Evolutionary conservation across 2,888 invertebrate genomes (phyloP), one percentile per base, ranked within the genome.

Genomic region (Metacarcinus magister): DNA sequence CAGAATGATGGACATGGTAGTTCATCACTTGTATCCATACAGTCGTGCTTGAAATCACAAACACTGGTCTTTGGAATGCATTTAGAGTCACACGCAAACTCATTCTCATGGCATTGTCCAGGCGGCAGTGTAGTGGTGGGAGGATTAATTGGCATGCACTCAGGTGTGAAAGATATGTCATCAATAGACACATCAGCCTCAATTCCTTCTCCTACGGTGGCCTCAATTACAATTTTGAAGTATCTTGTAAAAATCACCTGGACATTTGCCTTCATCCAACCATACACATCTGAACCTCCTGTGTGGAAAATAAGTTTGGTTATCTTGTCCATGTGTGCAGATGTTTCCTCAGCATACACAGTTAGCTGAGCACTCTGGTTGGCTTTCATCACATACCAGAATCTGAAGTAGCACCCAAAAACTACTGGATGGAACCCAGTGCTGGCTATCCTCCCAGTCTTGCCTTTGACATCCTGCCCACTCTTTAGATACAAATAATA

Each of bases 331-430:
- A 23, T 23, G 19, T 67, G 39, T 28, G 2, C 67, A 5, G 95
- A 94, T 75, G 94, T 82, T 54, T 96, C 96, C 23, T 46, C 89
- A 46, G 39, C 96, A 94, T 75, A 94, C 13, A 94, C 94, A 44
- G 91, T 94, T 23, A 96, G 23, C 46, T 82, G 19, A 7, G 95
- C 82, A 39, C 67, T 43, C 32, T 95, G 75, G 54, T 96, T 39
- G n/a, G 92, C 92, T 87, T 94, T 95, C 54, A 96, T 95, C 94
- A 96, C 95, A 54, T 96, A 96, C 96, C 96, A 96, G 82, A 96
- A 95, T 75, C 96, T 95, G 87, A 96, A 96, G 19, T 54, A 23
- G 75, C 96, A 96, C 16, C 43, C 90, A 5, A 43, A 46, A 82
- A 28, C 13, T 28, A 93, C n/a, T 5, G 95, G 96, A n/a, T 67